Evolutionary conservation across 2,888 invertebrate genomes (phyloP).

Genomic region (Drosophila nr. perissopoda): DNA sequence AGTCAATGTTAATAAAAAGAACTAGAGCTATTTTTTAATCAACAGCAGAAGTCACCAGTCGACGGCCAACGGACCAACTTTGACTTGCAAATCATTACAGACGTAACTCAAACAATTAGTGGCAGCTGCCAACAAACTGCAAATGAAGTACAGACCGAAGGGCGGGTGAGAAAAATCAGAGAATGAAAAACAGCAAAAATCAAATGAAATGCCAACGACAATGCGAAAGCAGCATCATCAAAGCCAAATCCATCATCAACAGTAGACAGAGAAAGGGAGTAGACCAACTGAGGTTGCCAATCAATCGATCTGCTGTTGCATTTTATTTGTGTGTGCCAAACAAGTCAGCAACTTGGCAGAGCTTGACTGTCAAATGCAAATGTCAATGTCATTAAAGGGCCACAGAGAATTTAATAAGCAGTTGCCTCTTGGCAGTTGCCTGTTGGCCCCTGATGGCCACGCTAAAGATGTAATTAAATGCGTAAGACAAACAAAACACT

Average conservation of each 20-base stretch:
- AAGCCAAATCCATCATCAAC: conserved; percentile 32
- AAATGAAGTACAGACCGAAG: conserved; percentile 54
- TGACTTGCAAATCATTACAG: conserved; percentile 79
- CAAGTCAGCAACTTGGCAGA: conserved; percentile 46
- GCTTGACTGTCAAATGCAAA: conserved; percentile 56
- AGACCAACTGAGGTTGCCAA: conserved; percentile 44
- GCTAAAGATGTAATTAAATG: conserved; percentile 75
- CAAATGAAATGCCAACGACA: conserved; percentile 66
- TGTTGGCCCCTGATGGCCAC: conserved; percentile 43
- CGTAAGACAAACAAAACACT: conserved; percentile 53
- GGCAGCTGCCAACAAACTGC: conserved; percentile 71
- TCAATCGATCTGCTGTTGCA: conserved; percentile 69
- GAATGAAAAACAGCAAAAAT: conserved; percentile 56
- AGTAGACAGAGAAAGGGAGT: background rate
- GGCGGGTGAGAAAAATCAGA: conserved; percentile 16
- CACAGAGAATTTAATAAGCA: conserved; percentile 58
- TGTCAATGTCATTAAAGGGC: conserved; percentile 75
- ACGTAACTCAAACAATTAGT: conserved; percentile 80
- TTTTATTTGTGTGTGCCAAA: conserved; percentile 65
- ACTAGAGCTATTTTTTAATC: conserved; percentile 66
- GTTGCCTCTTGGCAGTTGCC: conserved; percentile 11
- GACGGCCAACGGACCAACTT: conserved; percentile 59
- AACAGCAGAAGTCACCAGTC: conserved; percentile 68
- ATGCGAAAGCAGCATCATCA: conserved; percentile 53
- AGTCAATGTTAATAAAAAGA: conserved; percentile 60